Evolutionary conservation across 2,888 invertebrate genomes (phyloP).

Genomic region (Drosophila kuntzei): DNA sequence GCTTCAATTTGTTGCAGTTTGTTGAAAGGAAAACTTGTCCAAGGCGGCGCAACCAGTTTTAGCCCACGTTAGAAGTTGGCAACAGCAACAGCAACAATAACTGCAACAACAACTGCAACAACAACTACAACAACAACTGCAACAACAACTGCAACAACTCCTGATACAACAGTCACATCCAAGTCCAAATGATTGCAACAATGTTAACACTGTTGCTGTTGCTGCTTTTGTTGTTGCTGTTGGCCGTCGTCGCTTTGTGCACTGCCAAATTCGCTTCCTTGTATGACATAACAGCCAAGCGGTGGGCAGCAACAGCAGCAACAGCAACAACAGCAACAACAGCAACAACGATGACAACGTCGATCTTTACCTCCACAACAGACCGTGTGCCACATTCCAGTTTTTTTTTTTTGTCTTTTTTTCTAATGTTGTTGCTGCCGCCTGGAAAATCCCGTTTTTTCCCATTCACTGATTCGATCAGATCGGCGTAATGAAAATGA

Average conservation of each 20-base stretch:
- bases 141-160: slow-evolving; percentile 26
- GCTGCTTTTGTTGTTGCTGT: slow-evolving; percentile 34
- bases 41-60: slow-evolving; percentile 57
- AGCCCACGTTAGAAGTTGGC: slow-evolving; percentile 59
- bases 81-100: slow-evolving; percentile 36
- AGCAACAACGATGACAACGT: slow-evolving; percentile 56
- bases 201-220: slow-evolving; percentile 51
- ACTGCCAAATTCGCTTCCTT: slow-evolving; percentile 75
- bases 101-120: slow-evolving; percentile 14
- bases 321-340: slow-evolving; percentile 11
- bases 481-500: slow-evolving; percentile 67
- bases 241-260: slow-evolving; percentile 56
- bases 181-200: slow-evolving; percentile 65
- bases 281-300: slow-evolving; percentile 79
- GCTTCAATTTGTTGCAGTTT: slow-evolving; percentile 42
- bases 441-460: slow-evolving; percentile 73
- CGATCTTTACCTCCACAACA: slow-evolving; percentile 75
- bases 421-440: slow-evolving; percentile 13
- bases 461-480: slow-evolving; percentile 79
- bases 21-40: slow-evolving; percentile 73
- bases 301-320: slow-evolving; percentile 48
- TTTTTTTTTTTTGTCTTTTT: slow-evolving; percentile 42
- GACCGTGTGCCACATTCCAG: slow-evolving; percentile 76
- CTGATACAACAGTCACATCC: slow-evolving; percentile 49
- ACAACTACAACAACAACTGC: slow-evolving; percentile 34